A percentile compares a stretch with the other conserved stretches of the same genome.
Evolutionary conservation across 1,140 invertebrate genomes (phyloP).

Genomic region (Caenorhabditis brenneri): DNA sequence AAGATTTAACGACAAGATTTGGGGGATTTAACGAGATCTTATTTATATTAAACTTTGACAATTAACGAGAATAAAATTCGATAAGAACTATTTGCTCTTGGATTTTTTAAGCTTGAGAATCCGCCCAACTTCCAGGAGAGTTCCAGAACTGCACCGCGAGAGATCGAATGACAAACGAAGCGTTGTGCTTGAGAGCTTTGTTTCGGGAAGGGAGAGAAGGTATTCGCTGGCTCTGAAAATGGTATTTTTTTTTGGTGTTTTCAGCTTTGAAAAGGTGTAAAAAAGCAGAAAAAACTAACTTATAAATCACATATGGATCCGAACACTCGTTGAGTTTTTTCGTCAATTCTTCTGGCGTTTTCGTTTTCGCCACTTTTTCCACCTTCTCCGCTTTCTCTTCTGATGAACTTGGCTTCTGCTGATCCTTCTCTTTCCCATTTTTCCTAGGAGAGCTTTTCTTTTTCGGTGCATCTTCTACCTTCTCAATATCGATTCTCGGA

Average conservation of each 20-base stretch:
- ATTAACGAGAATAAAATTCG: no score
- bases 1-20: not conserved
- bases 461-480: not conserved
- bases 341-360: not conserved
- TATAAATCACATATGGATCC: conserved; percentile 1
- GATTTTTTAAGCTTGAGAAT: not conserved
- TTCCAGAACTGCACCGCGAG: not conserved
- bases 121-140: not conserved
- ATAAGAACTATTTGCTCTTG: not conserved
- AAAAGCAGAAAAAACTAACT: not conserved
- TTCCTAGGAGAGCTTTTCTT: not conserved
- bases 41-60: no score
- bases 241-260: not conserved
- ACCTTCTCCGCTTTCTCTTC: not conserved
- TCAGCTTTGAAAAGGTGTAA: not conserved
- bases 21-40: no score
- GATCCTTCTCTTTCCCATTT: not conserved
- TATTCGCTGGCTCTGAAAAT: conserved; percentile 5
- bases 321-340: not conserved
- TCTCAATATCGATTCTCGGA: not conserved
- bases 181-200: not conserved
- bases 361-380: not conserved
- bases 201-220: not conserved
- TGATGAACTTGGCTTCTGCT: no score
- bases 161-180: not conserved